A percentile compares a stretch with the other conserved stretches of the same genome.
Evolutionary conservation across 2,797 vertebrate species (phyloP).

Genomic region (Tarsius wallacei): DNA sequence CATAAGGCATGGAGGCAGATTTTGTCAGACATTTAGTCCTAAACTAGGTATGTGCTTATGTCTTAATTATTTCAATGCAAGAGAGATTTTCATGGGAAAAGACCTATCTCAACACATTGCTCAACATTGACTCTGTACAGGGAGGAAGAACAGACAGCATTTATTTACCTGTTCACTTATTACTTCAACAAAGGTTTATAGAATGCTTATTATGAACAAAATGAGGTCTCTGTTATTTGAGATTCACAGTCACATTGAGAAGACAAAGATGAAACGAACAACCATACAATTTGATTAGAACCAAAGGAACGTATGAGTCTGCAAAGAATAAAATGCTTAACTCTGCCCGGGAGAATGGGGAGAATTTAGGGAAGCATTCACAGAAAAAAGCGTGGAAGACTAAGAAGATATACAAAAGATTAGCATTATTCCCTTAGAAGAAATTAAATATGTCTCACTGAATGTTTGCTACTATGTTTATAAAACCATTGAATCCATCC

Average conservation of each 20-base stretch:
- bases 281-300: neutral
- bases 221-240: neutral
- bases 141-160: neutral
- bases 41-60: neutral
- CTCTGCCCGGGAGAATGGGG: neutral
- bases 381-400: neutral
- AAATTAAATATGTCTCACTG: neutral
- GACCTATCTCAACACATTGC: neutral
- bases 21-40: neutral
- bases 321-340: neutral
- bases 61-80: neutral
- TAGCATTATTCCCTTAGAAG: neutral
- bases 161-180: constrained; percentile 17
- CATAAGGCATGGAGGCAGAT: neutral
- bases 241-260: constrained; percentile 3
- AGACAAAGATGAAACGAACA: neutral
- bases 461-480: constrained; percentile 33
- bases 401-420: neutral
- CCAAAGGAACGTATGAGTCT: neutral
- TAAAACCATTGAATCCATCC: neutral
- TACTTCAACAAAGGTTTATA: neutral
- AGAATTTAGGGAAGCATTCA: neutral
- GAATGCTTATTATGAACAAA: neutral
- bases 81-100: neutral
- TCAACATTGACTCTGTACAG: neutral